Evolutionary conservation across 2,113 vertebrate genomes (phyloP), one percentile per base, ranked within the genome.

Genomic region (Sclerurus mexicanus): DNA sequence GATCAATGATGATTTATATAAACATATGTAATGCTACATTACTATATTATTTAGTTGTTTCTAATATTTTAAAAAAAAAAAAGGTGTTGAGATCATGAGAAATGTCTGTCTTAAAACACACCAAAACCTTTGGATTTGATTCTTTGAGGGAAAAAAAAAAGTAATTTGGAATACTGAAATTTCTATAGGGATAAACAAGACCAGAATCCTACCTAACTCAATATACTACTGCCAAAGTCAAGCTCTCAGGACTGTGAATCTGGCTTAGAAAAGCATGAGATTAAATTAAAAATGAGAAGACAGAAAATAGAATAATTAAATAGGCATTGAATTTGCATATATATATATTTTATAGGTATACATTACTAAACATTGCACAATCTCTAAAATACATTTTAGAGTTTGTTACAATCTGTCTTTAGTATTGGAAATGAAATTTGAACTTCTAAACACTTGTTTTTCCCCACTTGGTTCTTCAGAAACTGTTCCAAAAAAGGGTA

Each of bases 261-360:
- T 86, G 35, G 1, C 1, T 69, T 64, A 40, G 20, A 84, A 83
- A 59, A 39, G 1, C 6, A 50, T 33, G 18, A 89, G 4, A 83
- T n/a, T 42, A 60, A 81, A 58, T 75, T 49, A 63, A 59, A 85
- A 72, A 52, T 12, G 14, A 24, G 10, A 39, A 75, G 10, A 40
- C 7, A 71, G 24, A 58, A 87, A 46, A 8, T 12, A 83, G 5
- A 62, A 62, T 25, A 76, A 42, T 49, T n/a, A 71, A 80, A 46
- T 19, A 80, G 25, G n/a, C 4, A 42, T 18, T 3, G 0, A 8
- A n/a, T 10, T 16, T 18, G 3, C 5, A 4, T 79, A 2, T 49
- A 24, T 49, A 24, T 37, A 7, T n/a, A 31, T 59, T 30, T 22
- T 42, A 8, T 44, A 44, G 4, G 22, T 20, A 14, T 21, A 3